Evolutionary conservation across 1,140 invertebrate genomes (phyloP).

Genomic region (Acromyrmex charruanus): DNA sequence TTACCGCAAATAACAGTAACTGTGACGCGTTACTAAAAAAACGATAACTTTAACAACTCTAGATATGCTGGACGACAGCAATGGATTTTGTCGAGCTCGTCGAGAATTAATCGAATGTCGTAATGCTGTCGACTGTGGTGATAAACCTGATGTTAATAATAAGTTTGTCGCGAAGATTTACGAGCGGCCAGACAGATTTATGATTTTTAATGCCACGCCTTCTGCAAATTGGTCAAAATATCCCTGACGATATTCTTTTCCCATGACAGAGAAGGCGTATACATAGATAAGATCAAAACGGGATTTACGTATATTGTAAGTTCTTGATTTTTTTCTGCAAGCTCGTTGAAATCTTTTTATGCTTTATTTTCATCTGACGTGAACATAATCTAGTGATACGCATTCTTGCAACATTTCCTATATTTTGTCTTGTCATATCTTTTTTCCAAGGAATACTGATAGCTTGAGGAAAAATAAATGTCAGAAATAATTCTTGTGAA

Average conservation of each 20-base stretch:
- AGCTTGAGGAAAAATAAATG: neutral
- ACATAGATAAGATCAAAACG: neutral
- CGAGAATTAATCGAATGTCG: conserved; percentile 32
- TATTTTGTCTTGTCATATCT: conserved; percentile 3
- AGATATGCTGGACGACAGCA: neutral
- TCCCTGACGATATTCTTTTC: neutral
- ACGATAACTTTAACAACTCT: no score
- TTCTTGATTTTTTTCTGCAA: neutral
- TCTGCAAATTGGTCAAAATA: conserved; percentile 10
- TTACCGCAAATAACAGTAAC: no score
- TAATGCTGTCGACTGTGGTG: neutral
- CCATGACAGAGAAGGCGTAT: neutral
- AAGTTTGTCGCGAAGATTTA: conserved; percentile 22
- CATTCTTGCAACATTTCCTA: conserved; percentile 15
- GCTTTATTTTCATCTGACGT: neutral
- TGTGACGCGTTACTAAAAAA: no score
- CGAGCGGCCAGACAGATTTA: neutral
- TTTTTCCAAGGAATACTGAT: neutral
- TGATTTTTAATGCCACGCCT: conserved; percentile 27
- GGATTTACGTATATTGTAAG: neutral
- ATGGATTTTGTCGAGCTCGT: neutral
- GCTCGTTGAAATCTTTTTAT: neutral
- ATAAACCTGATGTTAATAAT: conserved; percentile 34
- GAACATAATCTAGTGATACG: neutral
- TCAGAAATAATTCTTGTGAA: neutral